These are phyloP conservation scores for Ctenodactylus gundi DNA, from an alignment of 2,113 vertebrate genomes.

Conservation along the genomic window DNA sequence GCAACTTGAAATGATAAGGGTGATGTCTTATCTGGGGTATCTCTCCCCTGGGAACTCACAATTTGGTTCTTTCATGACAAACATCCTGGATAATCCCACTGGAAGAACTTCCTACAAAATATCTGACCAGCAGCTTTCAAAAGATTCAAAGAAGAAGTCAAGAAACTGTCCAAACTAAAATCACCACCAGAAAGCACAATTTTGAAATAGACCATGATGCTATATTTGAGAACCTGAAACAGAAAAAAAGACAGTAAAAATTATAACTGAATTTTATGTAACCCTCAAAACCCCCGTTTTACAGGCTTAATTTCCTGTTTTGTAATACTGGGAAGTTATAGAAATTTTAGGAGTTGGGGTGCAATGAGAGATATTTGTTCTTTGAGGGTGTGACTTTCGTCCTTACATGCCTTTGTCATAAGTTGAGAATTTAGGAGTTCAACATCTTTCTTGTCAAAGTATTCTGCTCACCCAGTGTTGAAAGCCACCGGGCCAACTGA, in stretches of 20 bases:
- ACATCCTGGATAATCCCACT: background rate
- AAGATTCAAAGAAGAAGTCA: background rate
- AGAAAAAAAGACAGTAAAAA: background rate
- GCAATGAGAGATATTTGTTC: rapidly evolving
- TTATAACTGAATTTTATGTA: background rate
- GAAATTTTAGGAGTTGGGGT: background rate
- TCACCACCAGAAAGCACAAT: background rate
- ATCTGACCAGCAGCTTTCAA: background rate
- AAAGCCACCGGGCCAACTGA: background rate
- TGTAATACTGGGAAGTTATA: background rate
- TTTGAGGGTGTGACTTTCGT: too few species aligned
- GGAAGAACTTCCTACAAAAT: background rate
- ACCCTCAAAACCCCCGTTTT: rapidly evolving
- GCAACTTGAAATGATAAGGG: background rate
- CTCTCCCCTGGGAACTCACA: background rate
- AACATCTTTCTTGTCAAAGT: rapidly evolving
- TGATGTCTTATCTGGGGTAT: background rate
- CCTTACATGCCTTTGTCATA: too few species aligned
- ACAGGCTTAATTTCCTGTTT: too few species aligned
- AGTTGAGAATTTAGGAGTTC: too few species aligned
- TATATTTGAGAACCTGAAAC: background rate
- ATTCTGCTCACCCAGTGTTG: too few species aligned
- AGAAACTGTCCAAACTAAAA: background rate
- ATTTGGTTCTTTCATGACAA: background rate
- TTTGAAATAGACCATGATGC: background rate